phyloP scores from a whole-genome alignment of 2,888 invertebrate genomes.

The Ectropis crepuscularia region DNA sequence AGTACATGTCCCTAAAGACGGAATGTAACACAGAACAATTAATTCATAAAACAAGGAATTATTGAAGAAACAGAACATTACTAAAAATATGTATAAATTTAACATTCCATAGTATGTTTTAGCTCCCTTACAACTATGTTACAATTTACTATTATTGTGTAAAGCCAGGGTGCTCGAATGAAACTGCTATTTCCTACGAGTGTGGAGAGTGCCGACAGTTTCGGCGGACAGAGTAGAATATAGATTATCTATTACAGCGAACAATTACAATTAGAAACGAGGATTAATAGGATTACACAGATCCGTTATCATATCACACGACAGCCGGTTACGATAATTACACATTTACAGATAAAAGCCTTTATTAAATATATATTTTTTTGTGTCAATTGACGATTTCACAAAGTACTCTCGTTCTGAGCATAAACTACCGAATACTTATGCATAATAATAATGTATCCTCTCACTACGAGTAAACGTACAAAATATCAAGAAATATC shows the following conservation, averaged over 20 bases:
- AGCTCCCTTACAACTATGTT: neutral
- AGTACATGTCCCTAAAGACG: conserved; percentile 4
- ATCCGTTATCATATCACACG: conserved; percentile 16
- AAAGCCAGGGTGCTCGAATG: conserved; percentile 12
- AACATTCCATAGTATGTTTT: neutral
- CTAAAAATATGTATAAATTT: too few species aligned
- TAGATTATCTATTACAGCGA: conserved; percentile 12
- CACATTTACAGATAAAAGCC: conserved; percentile 10
- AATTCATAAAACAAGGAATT: neutral
- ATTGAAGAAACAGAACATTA: neutral
- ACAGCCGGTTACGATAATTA: conserved; percentile 2
- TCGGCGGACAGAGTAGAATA: conserved; percentile 1
- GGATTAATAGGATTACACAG: conserved; percentile 17
- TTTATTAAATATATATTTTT: conserved; percentile 1
- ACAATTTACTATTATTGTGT: conserved; percentile 1
- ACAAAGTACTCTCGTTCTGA: too few species aligned
- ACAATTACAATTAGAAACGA: conserved; percentile 9
- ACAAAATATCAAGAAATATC: too few species aligned
- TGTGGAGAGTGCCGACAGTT: conserved; percentile 7
- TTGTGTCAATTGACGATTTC: neutral
- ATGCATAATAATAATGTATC: too few species aligned
- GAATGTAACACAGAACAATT: too few species aligned
- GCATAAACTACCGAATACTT: too few species aligned
- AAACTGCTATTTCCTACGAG: conserved; percentile 18
- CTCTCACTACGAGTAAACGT: too few species aligned